These are phyloP conservation scores for Dicyrtomina minuta DNA, from an alignment of 2,888 invertebrate genomes.

Conservation along the genomic window DNA sequence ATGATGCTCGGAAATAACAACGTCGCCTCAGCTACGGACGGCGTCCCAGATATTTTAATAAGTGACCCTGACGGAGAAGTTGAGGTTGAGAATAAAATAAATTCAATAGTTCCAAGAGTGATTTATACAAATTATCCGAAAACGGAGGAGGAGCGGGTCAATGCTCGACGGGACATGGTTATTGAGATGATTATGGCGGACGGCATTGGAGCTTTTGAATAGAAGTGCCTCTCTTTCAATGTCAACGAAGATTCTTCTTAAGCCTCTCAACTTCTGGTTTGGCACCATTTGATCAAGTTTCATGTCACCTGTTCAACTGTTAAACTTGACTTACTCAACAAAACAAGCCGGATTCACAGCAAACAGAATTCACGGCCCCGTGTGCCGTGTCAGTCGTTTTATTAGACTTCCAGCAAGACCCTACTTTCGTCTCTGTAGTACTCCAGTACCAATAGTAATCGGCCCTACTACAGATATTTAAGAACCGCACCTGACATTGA, in stretches of 20 bases:
- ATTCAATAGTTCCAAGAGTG: constrained; percentile 19
- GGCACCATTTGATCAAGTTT: background rate
- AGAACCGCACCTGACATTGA: no score
- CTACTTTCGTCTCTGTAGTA: no score
- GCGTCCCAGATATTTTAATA: constrained; percentile 15
- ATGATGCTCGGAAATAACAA: background rate
- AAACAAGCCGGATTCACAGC: no score
- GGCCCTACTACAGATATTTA: no score
- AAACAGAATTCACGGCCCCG: no score
- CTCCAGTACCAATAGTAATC: no score
- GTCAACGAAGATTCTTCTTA: background rate
- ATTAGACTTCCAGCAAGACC: no score
- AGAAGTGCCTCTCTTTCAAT: background rate
- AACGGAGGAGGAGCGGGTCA: constrained; percentile 24
- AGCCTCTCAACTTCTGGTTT: background rate
- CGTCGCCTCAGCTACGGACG: background rate
- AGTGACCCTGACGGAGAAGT: background rate
- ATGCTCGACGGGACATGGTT: constrained; percentile 18
- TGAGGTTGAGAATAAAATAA: constrained; percentile 20
- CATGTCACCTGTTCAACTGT: no score
- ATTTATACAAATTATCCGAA: constrained; percentile 27
- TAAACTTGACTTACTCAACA: no score
- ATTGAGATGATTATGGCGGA: constrained; percentile 34
- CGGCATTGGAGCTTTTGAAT: constrained; percentile 1
- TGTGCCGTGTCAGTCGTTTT: no score